A percentile compares a stretch with the other conserved stretches of the same genome.
These are phyloP conservation scores for Drosophila eohydei DNA, from an alignment of 2,888 invertebrate species.

Conservation along the genomic window DNA sequence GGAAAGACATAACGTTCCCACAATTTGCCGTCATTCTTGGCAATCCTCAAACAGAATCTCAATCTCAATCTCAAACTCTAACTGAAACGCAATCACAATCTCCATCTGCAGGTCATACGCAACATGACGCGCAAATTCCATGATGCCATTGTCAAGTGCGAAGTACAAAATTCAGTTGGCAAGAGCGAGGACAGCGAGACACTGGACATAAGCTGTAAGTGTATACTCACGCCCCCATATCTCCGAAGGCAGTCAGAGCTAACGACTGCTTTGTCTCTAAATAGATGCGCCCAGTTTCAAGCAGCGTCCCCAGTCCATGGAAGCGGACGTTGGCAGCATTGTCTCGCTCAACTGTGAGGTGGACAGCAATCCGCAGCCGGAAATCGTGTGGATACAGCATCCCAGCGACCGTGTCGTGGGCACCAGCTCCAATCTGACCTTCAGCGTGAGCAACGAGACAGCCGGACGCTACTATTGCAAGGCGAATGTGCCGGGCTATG, in stretches of 20 bases:
- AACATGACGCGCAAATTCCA: constrained; percentile 94
- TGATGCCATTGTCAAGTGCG: constrained; percentile 94
- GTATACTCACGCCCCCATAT: not conserved
- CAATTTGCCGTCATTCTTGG: constrained; percentile 47
- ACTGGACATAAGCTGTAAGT: constrained; percentile 96
- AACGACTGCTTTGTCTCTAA: not conserved
- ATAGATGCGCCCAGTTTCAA: constrained; percentile 94
- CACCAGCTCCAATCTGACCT: constrained; percentile 91
- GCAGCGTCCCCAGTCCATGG: constrained; percentile 90
- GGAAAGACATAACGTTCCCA: constrained; percentile 58
- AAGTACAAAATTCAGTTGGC: constrained; percentile 96
- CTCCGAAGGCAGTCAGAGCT: not conserved
- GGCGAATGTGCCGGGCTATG: constrained; percentile 94
- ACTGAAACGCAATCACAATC: constrained; percentile 13
- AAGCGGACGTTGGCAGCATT: constrained; percentile 92
- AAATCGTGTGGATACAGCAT: constrained; percentile 95
- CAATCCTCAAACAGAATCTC: constrained; percentile 13
- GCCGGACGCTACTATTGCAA: constrained; percentile 95
- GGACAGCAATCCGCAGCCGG: constrained; percentile 95
- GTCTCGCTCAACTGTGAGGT: constrained; percentile 94
- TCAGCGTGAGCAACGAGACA: constrained; percentile 91
- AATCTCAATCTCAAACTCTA: constrained; percentile 23
- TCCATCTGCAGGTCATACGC: constrained; percentile 87
- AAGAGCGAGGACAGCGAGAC: constrained; percentile 94
- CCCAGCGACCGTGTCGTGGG: constrained; percentile 91